Percentiles rank a stretch among this genome's conserved stretches.
Evolutionary conservation across 2,113 vertebrate genomes (phyloP).

Genomic region (Crotalus helleri): DNA sequence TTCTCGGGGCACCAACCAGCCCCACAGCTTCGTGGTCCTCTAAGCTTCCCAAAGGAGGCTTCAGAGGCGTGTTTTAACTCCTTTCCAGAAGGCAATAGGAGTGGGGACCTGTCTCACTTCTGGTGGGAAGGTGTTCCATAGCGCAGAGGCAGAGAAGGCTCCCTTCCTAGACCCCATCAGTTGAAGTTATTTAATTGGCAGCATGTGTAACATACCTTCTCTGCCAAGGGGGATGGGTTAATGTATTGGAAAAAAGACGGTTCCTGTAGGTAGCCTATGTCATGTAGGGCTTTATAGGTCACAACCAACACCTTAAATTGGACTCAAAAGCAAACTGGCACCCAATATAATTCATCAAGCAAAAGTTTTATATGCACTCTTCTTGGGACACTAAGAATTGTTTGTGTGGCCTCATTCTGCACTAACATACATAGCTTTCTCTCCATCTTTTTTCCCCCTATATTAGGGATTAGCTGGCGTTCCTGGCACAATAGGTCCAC

Average conservation of each 20-base stretch:
- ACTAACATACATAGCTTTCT: background rate
- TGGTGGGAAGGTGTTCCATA: background rate
- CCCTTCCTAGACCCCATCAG: background rate
- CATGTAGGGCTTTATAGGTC: background rate
- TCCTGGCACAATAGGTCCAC: constrained; percentile 79
- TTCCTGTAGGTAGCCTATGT: background rate
- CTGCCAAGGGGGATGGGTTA: background rate
- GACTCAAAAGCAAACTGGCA: background rate
- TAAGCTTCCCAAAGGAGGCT: background rate
- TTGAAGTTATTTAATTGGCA: background rate
- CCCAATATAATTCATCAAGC: background rate
- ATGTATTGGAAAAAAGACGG: background rate
- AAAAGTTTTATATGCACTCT: background rate
- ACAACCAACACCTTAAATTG: background rate
- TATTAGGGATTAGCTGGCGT: constrained; percentile 76
- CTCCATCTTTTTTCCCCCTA: background rate
- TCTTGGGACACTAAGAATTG: background rate
- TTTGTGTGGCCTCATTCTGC: background rate
- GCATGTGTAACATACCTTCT: background rate
- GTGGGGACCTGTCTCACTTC: background rate
- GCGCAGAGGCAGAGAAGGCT: background rate
- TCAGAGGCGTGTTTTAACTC: background rate
- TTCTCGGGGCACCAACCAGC: background rate
- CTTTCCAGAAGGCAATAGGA: background rate
- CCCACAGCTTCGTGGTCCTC: background rate